Base-by-base conservation (phyloP, 2,113 vertebrate species). In the Apus apus region DNA sequence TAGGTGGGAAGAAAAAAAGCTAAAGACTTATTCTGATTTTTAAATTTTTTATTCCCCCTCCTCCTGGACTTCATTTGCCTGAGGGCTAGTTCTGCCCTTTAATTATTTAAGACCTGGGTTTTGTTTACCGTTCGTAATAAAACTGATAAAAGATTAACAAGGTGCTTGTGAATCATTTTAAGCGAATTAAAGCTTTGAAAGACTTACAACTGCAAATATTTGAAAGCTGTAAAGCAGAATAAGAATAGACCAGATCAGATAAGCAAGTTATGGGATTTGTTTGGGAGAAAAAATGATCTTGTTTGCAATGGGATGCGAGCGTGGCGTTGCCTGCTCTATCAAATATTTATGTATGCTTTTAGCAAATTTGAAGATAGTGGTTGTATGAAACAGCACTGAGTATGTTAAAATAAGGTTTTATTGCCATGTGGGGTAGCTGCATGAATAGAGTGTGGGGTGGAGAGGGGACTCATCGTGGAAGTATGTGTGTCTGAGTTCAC, bases 101-200 rank as follows among this genome's bases (percentile, higher is more conserved):
- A 97, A 97, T 97, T 97, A 97, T 97, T 97, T 91, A 97, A 93
- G 94, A 96, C 86, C 85, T 87, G 83, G 97, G 90, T 94, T 97
- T 97, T 97, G 93, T 97, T 97, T 97, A 96, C 96, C 96, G 93
- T 96, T 96, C 94, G 95, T 96, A 96, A 97, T 96, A 97, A 96
- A 97, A 94, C 74, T 92, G 84, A 86, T 97, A 96, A 97, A 97
- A 97, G 90, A 97, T 97, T 97, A 96, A 97, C 92, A 92, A 97
- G 96, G 90, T 94, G 91, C 94, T 96, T 95, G 87, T 89, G 93
- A 85, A 93, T 94, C 51, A 90, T 93, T 96, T 96, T 94, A 93
- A 93, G 84, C 72, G 92, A 96, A 97, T 95, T 94, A 91, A 93
- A 94, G 80, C 73, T 92, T 93, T 91, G 95, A 87, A 92, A 96